A percentile compares a stretch with the other conserved stretches of the same genome.
Conservation (phyloP, 1,140 invertebrate genomes). For the Dinoponera quadriceps region DNA sequence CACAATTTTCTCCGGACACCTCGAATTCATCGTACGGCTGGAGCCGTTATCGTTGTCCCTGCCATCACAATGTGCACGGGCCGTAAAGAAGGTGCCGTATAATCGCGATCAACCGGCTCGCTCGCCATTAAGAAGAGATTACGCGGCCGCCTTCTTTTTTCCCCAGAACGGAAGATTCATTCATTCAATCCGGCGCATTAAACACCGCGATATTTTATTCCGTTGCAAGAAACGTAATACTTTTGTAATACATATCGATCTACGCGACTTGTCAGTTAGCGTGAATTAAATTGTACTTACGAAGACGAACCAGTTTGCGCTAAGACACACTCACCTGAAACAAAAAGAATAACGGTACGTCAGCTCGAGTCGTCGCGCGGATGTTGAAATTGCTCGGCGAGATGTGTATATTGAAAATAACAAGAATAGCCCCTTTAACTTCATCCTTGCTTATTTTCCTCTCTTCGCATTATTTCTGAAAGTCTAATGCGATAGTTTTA, state of each 20-base stretch:
- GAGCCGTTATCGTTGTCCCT: conserved; percentile 24
- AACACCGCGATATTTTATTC: not conserved
- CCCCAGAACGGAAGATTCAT: conserved; percentile 13
- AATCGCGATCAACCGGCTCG: conserved; percentile 38
- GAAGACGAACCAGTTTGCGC: conserved; percentile 20
- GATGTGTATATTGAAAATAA: not conserved
- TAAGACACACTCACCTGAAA: conserved; percentile 65
- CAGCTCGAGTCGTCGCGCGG: not conserved
- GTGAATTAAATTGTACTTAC: conserved; percentile 45
- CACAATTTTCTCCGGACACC: conserved; percentile 18
- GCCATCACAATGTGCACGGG: not conserved
- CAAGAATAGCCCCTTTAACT: too few species aligned
- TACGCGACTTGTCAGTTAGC: not conserved
- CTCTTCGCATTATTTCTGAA: too few species aligned
- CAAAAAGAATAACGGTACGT: conserved; percentile 44
- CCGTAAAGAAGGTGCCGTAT: conserved; percentile 41
- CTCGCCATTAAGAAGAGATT: conserved; percentile 53
- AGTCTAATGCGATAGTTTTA: not conserved
- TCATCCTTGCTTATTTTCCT: too few species aligned
- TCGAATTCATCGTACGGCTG: conserved; percentile 34
- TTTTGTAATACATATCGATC: not conserved
- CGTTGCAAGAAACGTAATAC: not conserved
- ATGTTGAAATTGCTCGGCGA: not conserved
- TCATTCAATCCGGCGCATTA: conserved; percentile 47
- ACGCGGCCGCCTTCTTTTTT: conserved; percentile 27